Conservation (phyloP, 1,140 invertebrate genomes). For the Pogonus chalceus region DNA sequence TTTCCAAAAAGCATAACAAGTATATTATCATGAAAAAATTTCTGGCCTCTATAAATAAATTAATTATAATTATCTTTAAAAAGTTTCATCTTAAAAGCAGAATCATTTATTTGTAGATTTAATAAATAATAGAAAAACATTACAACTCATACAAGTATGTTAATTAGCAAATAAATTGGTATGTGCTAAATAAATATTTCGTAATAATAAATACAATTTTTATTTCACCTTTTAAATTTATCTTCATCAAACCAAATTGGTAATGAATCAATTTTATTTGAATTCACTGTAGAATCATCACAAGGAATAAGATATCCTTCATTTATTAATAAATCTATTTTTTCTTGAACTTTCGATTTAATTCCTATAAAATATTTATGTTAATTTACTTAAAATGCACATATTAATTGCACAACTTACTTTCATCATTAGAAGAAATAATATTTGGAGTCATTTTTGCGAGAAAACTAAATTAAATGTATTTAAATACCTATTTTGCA, state of each 20-base stretch:
- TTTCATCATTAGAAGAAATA: no score
- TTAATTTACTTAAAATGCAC: no score
- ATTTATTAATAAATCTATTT: slow-evolving; percentile 19
- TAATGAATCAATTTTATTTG: slow-evolving; percentile 26
- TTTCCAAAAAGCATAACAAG: slow-evolving; percentile 48
- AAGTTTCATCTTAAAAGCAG: background rate
- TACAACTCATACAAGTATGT: background rate
- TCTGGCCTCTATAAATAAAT: slow-evolving; percentile 47
- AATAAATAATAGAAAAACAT: slow-evolving; percentile 12
- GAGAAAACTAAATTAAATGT: no score
- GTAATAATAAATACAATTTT: slow-evolving; percentile 4
- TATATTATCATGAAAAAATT: slow-evolving; percentile 49
- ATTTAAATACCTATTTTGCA: no score
- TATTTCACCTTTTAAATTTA: slow-evolving; percentile 42
- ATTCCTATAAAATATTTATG: slow-evolving; percentile 8
- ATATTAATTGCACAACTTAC: no score
- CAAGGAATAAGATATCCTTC: slow-evolving; percentile 19
- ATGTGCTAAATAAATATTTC: background rate
- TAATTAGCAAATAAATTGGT: background rate
- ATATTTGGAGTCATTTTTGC: no score
- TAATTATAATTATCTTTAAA: background rate
- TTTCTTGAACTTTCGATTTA: slow-evolving; percentile 16
- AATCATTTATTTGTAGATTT: background rate
- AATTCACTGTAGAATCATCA: slow-evolving; percentile 19
- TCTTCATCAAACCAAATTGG: slow-evolving; percentile 46